phyloP scores from a whole-genome alignment of 2,888 invertebrate species.

The Strigamia maritima region DNA sequence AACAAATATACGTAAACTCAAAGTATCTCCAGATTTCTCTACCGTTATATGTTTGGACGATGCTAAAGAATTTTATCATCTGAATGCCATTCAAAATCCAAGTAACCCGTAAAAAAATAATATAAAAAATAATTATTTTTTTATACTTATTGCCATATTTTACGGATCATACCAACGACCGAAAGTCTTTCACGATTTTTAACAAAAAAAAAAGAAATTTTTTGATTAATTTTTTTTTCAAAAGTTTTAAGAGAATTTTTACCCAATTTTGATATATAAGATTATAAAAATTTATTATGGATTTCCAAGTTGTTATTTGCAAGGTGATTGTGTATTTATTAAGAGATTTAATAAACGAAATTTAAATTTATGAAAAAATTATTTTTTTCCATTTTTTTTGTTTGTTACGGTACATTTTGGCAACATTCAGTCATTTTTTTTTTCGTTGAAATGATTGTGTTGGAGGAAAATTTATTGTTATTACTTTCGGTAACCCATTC shows the following conservation, averaged over 20 bases:
- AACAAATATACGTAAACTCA: neutral
- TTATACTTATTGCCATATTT: neutral
- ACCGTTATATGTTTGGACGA: neutral
- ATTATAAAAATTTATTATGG: too few relatives aligned
- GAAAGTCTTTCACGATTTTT: too few relatives aligned
- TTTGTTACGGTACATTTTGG: neutral
- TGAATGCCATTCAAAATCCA: neutral
- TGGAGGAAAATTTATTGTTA: constrained; percentile 18
- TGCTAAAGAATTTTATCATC: neutral
- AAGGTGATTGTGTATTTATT: too few relatives aligned
- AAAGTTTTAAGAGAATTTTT: too few relatives aligned
- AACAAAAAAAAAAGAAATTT: too few relatives aligned
- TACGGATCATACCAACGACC: too few relatives aligned
- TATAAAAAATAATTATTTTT: neutral
- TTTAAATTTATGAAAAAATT: neutral
- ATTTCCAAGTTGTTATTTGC: too few relatives aligned
- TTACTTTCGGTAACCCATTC: constrained; percentile 21
- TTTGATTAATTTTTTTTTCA: too few relatives aligned
- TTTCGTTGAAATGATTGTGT: neutral
- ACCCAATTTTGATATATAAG: too few relatives aligned
- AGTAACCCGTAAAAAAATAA: neutral
- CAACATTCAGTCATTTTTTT: neutral
- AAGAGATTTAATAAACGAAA: too few relatives aligned
- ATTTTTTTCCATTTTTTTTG: neutral
- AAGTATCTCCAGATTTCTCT: neutral